Evolutionary conservation across 2,888 invertebrate species (phyloP), one percentile per base, ranked within the genome.

Genomic region (Mamestra brassicae): DNA sequence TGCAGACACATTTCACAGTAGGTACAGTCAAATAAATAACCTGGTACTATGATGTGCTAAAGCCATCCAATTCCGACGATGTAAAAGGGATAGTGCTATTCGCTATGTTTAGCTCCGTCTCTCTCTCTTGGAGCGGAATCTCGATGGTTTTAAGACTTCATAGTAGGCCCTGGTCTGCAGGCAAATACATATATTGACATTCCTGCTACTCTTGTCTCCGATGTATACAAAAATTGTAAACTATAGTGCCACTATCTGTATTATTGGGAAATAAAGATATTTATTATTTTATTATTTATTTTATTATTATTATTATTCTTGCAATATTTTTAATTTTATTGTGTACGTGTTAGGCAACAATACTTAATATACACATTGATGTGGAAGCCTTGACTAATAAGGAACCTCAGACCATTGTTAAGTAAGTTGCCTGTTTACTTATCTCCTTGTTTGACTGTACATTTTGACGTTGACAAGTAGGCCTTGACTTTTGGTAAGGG

Each of bases 381-480:
- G 11, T 69, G 4, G 68, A 38, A 68, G 11, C 38, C 15, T 26
- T 69, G 38, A 4, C 8, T 17, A 13, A 13, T 65, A 36, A 66
- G 4, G 34, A 65, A n/a, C 4, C 0, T 36, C 36, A 36, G 45
- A 38, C 15, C 38, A 71, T 67, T 65, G 15, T 47, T 62, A 17
- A 42, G 17, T 45, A 17, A 34, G n/a, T 7, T 61, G 13, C 36
- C 8, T 61, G 45, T 38, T 38, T 3, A 17, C 13, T 15, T n/a
- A 61, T 11, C 3, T 36, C 7, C 36, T 71, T 52, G 36, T 74
- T 36, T 52, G 57, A 52, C 58, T n/a, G 42, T 78, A 74, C 38
- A 74, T 72, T 79, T 80, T 80, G 83, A 89, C 82, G 77, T 83
- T 89, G 80, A 82, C 77, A 81, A 36, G 52, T 3, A 57, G 66